Evolutionary conservation across 1,140 invertebrate genomes (phyloP).

Genomic region (Octopus sinensis): DNA sequence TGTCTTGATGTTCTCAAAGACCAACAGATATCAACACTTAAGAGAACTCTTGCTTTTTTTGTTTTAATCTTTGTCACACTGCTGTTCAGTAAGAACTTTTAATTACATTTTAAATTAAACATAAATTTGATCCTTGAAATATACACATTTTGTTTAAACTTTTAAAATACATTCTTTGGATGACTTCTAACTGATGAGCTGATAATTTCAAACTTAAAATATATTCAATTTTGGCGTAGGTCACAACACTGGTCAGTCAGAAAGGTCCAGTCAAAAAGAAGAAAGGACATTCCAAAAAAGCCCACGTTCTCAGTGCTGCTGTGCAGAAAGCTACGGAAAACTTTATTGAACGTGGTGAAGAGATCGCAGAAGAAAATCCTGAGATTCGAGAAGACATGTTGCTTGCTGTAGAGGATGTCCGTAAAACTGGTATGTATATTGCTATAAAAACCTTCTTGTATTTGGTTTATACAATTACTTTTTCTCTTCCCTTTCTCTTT

Average conservation of each 20-base stretch:
- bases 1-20: too few species aligned
- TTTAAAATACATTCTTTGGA: too few species aligned
- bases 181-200: too few species aligned
- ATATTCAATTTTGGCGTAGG: slow-evolving; percentile 53
- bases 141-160: too few species aligned
- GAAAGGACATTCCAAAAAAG: slow-evolving; percentile 93
- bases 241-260: slow-evolving; percentile 92
- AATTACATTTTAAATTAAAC: too few species aligned
- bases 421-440: slow-evolving; percentile 40
- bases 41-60: too few species aligned
- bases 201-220: too few species aligned
- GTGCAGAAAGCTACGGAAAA: slow-evolving; percentile 95
- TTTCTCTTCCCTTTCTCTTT: neutral
- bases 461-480: neutral
- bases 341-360: slow-evolving; percentile 81
- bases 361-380: slow-evolving; percentile 94
- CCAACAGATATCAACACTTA: too few species aligned
- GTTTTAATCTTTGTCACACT: too few species aligned
- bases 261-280: slow-evolving; percentile 96
- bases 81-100: too few species aligned
- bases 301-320: slow-evolving; percentile 89
- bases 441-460: neutral
- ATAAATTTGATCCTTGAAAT: too few species aligned
- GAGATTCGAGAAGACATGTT: slow-evolving; percentile 96
- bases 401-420: slow-evolving; percentile 72